Percentiles rank a stretch among this genome's conserved stretches.
Conservation (phyloP, 2,797 vertebrate species). For the Melanotaenia pygmaea region DNA sequence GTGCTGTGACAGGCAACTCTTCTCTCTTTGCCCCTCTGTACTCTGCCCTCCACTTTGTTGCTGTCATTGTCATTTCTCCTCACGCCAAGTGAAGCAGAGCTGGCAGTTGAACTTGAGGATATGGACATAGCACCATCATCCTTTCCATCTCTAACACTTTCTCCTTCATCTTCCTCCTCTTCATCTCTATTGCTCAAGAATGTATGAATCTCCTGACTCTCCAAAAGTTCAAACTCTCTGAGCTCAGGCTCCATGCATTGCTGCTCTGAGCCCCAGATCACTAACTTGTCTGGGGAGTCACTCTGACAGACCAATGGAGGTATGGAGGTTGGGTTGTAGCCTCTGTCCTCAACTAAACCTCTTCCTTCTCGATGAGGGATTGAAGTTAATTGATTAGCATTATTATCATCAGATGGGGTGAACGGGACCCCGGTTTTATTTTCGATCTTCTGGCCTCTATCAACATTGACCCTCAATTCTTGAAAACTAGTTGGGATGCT, state of each 20-base stretch:
- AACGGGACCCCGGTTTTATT: constrained; percentile 81
- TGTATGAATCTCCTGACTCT: constrained; percentile 80
- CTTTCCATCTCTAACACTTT: constrained; percentile 70
- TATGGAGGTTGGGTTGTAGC: constrained; percentile 67
- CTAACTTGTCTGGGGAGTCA: constrained; percentile 82
- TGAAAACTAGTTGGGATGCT: constrained; percentile 74
- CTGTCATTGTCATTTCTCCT: constrained; percentile 79
- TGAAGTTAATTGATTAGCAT: constrained; percentile 89
- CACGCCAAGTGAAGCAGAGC: constrained; percentile 60
- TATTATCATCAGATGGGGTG: constrained; percentile 84
- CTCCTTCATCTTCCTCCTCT: constrained; percentile 66
- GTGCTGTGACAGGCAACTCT: constrained; percentile 63
- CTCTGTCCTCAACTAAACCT: constrained; percentile 64
- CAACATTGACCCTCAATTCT: constrained; percentile 79
- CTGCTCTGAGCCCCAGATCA: constrained; percentile 82
- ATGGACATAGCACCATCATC: constrained; percentile 80
- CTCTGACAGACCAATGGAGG: constrained; percentile 80
- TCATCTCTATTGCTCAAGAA: constrained; percentile 64
- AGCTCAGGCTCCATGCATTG: constrained; percentile 78
- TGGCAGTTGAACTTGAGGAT: constrained; percentile 79
- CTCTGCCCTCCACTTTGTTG: constrained; percentile 57
- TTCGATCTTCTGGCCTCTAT: constrained; percentile 83
- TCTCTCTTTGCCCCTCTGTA: constrained; percentile 49
- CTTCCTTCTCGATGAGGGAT: constrained; percentile 54
- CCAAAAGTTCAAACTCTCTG: constrained; percentile 76